phyloP scores from a whole-genome alignment of 2,797 vertebrate genomes.

The Gymnothorax reevesii region DNA sequence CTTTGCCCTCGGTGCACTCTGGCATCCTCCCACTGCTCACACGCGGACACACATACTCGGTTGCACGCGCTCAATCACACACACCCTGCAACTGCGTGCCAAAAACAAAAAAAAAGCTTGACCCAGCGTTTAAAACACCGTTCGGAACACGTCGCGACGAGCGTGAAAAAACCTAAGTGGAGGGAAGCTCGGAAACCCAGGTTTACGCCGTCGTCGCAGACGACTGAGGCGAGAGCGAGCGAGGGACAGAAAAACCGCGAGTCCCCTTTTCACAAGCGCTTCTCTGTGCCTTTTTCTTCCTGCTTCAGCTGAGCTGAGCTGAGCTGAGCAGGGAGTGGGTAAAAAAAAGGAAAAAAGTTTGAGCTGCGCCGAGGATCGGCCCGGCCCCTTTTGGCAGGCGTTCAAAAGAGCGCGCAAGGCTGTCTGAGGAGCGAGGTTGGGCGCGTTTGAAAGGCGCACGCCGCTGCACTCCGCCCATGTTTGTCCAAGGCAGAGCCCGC shows the following conservation, averaged over 20 bases:
- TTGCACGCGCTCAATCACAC: slow-evolving; percentile 12
- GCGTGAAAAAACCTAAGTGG: background rate
- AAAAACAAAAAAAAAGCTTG: background rate
- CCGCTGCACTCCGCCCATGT: slow-evolving; percentile 32
- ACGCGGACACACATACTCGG: slow-evolving; percentile 1
- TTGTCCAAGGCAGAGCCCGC: slow-evolving; percentile 40
- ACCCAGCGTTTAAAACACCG: slow-evolving; percentile 22
- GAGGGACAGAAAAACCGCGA: background rate
- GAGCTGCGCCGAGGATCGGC: slow-evolving; percentile 64
- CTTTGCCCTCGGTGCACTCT: slow-evolving; percentile 71
- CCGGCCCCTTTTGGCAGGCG: slow-evolving; percentile 72
- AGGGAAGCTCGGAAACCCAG: slow-evolving; percentile 13
- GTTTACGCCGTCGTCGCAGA: background rate
- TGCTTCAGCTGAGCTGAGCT: slow-evolving; percentile 53
- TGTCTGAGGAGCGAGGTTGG: slow-evolving; percentile 36
- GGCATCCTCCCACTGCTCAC: slow-evolving; percentile 39
- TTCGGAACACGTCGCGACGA: slow-evolving; percentile 20
- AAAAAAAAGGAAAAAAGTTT: slow-evolving; percentile 63
- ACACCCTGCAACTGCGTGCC: slow-evolving; percentile 40
- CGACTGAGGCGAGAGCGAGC: background rate
- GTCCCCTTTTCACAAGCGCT: slow-evolving; percentile 37
- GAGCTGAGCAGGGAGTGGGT: slow-evolving; percentile 55
- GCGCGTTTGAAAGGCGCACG: slow-evolving; percentile 14
- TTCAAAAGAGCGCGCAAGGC: slow-evolving; percentile 65
- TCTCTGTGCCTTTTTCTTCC: slow-evolving; percentile 67